These are phyloP conservation scores for Parazoanthus atlanticus DNA, from an alignment of 92 coral and sea anemone species.

Conservation along the genomic window DNA sequence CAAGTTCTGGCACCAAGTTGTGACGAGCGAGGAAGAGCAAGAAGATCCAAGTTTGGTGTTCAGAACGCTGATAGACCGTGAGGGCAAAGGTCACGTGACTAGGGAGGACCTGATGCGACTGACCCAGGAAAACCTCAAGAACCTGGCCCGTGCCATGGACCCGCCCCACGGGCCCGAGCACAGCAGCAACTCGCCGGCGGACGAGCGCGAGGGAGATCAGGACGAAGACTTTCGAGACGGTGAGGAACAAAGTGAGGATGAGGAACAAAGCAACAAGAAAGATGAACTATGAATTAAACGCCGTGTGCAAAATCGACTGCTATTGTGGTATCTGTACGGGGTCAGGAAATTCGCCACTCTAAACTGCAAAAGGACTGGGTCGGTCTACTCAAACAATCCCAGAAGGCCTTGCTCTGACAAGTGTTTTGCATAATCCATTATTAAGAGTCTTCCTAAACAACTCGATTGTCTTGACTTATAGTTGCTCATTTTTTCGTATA, in stretches of 20 bases:
- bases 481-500: too few species aligned
- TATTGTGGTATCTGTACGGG: too few species aligned
- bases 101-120: conserved; percentile 63
- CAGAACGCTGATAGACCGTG: conserved; percentile 51
- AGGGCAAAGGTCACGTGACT: conserved; percentile 63
- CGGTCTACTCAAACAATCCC: too few species aligned
- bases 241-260: not conserved
- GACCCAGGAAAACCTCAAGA: conserved; percentile 68
- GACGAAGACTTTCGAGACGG: not conserved
- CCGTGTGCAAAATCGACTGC: not conserved
- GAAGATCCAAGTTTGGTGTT: conserved; percentile 64
- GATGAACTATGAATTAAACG: conserved; percentile 2
- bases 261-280: not conserved
- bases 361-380: too few species aligned
- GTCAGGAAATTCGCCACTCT: too few species aligned
- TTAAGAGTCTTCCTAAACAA: too few species aligned
- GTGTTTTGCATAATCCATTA: too few species aligned
- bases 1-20: conserved; percentile 60
- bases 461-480: too few species aligned
- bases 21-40: conserved; percentile 46
- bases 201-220: not conserved
- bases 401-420: too few species aligned
- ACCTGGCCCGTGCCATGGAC: conserved; percentile 81
- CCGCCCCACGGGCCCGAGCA: conserved; percentile 90
- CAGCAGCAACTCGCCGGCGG: not conserved